A percentile compares a stretch with the other conserved stretches of the same genome.
phyloP scores from a whole-genome alignment of 2,113 vertebrate genomes.

The Cheirogaleus medius region DNA sequence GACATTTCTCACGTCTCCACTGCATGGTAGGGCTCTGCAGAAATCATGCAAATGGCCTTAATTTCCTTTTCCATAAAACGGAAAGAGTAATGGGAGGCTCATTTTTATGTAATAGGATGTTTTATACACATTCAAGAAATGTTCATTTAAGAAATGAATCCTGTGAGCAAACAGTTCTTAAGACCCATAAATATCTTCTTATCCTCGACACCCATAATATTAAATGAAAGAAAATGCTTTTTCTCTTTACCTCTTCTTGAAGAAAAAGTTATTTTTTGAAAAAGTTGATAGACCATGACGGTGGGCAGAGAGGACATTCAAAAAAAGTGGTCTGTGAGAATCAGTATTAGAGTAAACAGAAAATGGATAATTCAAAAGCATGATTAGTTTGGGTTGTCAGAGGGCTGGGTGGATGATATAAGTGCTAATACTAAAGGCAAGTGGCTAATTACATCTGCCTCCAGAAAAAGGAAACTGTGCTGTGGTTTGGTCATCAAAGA shows the following conservation, averaged over 20 bases:
- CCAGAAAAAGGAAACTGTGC: not conserved
- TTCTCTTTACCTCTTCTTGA: conserved; percentile 12
- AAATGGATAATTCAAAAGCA: not conserved
- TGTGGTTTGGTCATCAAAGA: not conserved
- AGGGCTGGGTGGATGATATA: not conserved
- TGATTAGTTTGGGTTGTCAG: not conserved
- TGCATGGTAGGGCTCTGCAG: not conserved
- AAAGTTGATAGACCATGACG: not conserved
- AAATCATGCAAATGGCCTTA: not conserved
- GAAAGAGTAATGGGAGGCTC: not conserved
- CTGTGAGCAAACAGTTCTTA: not conserved
- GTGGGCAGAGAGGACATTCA: conserved; percentile 13
- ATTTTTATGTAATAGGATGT: not conserved
- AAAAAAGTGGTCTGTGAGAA: not conserved
- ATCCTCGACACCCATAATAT: not conserved
- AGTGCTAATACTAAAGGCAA: not conserved
- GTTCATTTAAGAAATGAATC: conserved; percentile 20
- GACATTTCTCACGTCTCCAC: not conserved
- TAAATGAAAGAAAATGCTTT: conserved; percentile 2
- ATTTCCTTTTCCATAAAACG: not conserved
- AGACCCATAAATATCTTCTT: not conserved
- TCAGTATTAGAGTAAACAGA: not conserved
- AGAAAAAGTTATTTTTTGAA: not conserved
- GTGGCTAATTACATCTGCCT: not conserved
- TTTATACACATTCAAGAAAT: conserved; percentile 18